Evolutionary conservation across 2,113 vertebrate genomes (phyloP).

Genomic region (Pomatostomus ruficeps): DNA sequence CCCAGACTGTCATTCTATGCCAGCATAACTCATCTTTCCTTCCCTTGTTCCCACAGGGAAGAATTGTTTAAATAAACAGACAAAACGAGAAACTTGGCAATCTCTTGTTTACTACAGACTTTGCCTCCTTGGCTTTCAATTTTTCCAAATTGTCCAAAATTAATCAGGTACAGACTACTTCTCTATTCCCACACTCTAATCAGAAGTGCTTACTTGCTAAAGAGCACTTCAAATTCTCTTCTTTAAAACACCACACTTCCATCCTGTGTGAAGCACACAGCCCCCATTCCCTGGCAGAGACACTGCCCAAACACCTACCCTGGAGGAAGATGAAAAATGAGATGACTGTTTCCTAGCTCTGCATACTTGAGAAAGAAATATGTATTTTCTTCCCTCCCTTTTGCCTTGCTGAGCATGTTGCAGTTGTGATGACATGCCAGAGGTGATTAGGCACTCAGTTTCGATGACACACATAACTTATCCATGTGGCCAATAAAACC

Average conservation of each 20-base stretch:
- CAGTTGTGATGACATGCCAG: conserved; percentile 5
- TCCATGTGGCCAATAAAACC: background rate
- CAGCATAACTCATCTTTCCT: background rate
- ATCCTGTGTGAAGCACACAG: background rate
- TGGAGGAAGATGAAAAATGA: conserved; percentile 27
- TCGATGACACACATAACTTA: conserved; percentile 34
- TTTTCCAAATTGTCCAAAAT: background rate
- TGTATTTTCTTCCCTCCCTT: conserved; percentile 28
- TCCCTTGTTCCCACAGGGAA: background rate
- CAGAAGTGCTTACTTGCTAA: background rate
- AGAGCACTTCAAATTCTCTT: background rate
- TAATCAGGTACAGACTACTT: background rate
- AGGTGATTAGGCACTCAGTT: conserved; percentile 22
- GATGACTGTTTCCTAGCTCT: background rate
- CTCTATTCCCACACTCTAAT: background rate
- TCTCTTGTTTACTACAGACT: background rate
- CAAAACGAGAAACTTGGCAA: background rate
- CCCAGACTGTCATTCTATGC: background rate
- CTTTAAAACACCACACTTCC: background rate
- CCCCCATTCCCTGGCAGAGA: background rate
- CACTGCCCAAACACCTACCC: background rate
- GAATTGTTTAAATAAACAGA: background rate
- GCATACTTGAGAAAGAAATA: conserved; percentile 27
- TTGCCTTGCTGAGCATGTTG: background rate
- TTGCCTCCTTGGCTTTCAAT: background rate